Evolutionary conservation across 2,113 vertebrate species (phyloP).

Genomic region (Pterocles orientalis): DNA sequence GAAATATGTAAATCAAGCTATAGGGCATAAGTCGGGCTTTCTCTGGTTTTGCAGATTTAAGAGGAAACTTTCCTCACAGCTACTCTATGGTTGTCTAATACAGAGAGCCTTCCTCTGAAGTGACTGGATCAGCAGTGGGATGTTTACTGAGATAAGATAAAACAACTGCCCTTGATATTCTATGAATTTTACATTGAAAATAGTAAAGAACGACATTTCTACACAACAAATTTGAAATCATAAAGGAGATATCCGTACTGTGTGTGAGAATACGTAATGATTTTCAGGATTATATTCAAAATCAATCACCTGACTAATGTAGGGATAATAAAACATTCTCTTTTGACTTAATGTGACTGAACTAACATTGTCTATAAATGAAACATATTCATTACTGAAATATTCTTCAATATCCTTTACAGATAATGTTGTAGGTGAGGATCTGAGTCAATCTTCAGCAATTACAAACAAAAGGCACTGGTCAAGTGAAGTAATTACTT

Average conservation of each 20-base stretch:
- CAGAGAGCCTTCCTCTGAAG: neutral
- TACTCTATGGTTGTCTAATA: neutral
- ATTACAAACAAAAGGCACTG: neutral
- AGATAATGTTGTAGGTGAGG: constrained; percentile 14
- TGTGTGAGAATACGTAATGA: neutral
- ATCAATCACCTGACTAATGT: neutral
- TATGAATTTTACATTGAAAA: neutral
- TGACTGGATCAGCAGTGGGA: neutral
- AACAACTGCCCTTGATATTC: neutral
- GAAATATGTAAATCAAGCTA: neutral
- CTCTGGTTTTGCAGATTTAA: neutral
- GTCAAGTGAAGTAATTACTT: neutral
- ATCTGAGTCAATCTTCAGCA: neutral
- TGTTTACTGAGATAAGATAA: neutral
- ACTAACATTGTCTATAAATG: neutral
- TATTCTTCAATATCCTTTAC: neutral
- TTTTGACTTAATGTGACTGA: neutral
- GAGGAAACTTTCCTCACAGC: neutral
- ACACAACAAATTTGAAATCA: neutral
- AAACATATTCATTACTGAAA: neutral
- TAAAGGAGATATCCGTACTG: neutral
- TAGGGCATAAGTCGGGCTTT: neutral
- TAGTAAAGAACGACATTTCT: neutral
- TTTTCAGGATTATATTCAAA: neutral
- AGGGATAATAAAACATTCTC: neutral